Conservation (phyloP, 2,888 invertebrate species). For the Nomada ruficornis region DNA sequence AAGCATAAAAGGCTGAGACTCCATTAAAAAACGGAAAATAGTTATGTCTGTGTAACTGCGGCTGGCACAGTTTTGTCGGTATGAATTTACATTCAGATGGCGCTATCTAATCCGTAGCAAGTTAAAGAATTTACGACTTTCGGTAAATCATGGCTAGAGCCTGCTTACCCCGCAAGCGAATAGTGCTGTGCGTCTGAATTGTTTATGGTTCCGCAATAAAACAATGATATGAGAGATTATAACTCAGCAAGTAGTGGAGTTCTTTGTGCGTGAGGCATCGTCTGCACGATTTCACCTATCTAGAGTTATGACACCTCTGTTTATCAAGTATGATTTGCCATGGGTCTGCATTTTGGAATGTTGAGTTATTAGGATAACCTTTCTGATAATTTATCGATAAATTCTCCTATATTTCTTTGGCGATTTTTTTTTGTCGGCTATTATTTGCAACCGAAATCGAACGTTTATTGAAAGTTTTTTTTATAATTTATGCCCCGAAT, state of each 20-base stretch:
- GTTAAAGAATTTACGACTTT: conserved; percentile 80
- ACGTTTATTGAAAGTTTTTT: not conserved
- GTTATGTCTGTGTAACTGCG: conserved; percentile 55
- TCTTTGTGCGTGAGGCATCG: conserved; percentile 63
- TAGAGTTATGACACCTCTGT: conserved; percentile 55
- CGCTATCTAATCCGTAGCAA: conserved; percentile 79
- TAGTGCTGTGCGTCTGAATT: conserved; percentile 69
- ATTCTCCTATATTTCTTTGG: too few relatives aligned
- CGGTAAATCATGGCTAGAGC: conserved; percentile 76
- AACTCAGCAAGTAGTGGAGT: conserved; percentile 68
- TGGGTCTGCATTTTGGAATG: not conserved
- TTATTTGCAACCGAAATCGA: too few relatives aligned
- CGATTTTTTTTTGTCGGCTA: not conserved
- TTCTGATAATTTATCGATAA: not conserved
- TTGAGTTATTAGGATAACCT: not conserved
- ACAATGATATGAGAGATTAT: conserved; percentile 79
- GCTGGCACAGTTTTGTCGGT: conserved; percentile 69
- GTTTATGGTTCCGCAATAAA: conserved; percentile 78
- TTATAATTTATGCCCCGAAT: too few relatives aligned
- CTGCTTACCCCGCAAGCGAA: conserved; percentile 64
- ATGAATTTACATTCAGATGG: conserved; percentile 75
- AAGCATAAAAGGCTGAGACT: conserved; percentile 33
- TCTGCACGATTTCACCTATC: conserved; percentile 53
- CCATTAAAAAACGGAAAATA: conserved; percentile 51
- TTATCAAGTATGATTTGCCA: conserved; percentile 46